These are phyloP conservation scores for Nasonovia ribisnigri DNA, from an alignment of 2,888 invertebrate genomes.

Conservation along the genomic window DNA sequence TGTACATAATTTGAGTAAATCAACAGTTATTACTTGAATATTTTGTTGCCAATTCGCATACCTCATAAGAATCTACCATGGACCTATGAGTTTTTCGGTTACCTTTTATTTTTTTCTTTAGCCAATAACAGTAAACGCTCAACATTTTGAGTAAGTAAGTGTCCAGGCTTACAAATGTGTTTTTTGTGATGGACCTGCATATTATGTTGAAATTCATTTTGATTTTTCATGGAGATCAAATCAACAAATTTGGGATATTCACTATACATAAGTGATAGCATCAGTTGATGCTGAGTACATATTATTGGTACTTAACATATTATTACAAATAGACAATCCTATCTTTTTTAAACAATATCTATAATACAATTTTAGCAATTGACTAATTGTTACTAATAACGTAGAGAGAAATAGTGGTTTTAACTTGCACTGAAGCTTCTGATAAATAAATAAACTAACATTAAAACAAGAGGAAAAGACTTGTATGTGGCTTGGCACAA, in stretches of 20 bases:
- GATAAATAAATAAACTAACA: not conserved
- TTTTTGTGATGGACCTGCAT: no score
- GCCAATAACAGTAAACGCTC: not conserved
- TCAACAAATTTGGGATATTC: no score
- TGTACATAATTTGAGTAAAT: not conserved
- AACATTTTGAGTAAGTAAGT: not conserved
- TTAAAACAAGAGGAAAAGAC: not conserved
- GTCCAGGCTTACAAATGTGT: not conserved
- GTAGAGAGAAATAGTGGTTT: not conserved
- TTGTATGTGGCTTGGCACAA: no score
- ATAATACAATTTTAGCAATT: not conserved
- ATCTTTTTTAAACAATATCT: not conserved
- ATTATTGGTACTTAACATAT: not conserved
- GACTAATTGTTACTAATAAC: not conserved
- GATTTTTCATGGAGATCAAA: no score
- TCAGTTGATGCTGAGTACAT: not conserved
- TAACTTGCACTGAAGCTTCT: not conserved
- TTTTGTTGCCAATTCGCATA: not conserved
- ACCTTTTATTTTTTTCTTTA: not conserved
- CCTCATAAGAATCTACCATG: not conserved
- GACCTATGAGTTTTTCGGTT: not conserved
- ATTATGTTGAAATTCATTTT: no score
- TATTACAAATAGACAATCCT: not conserved
- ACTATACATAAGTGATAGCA: not conserved
- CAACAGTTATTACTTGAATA: not conserved